These are phyloP conservation scores for Mellilla xanthometata DNA, from an alignment of 2,888 invertebrate genomes.

Conservation along the genomic window DNA sequence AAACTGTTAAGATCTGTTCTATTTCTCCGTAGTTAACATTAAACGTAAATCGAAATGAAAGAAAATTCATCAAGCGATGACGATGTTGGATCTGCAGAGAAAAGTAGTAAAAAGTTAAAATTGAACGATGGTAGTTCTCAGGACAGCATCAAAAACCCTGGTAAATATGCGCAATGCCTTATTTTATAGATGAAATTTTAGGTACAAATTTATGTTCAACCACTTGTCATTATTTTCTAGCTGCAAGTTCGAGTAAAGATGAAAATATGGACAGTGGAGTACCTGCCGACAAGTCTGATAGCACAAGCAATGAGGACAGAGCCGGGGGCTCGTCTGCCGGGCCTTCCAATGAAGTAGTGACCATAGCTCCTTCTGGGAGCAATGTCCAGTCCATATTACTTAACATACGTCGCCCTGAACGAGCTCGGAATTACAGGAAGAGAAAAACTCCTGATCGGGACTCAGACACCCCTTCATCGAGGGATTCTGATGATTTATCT, in stretches of 20 bases:
- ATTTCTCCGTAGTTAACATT: no score
- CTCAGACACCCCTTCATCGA: constrained; percentile 60
- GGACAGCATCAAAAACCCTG: constrained; percentile 62
- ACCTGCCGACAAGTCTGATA: constrained; percentile 74
- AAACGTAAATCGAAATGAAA: constrained; percentile 57
- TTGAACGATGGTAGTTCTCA: constrained; percentile 75
- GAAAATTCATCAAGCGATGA: constrained; percentile 70
- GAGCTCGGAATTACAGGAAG: constrained; percentile 66
- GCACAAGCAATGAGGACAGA: constrained; percentile 67
- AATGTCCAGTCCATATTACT: constrained; percentile 60
- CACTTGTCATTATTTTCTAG: constrained; percentile 44
- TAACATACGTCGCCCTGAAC: constrained; percentile 57
- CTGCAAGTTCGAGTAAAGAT: constrained; percentile 48
- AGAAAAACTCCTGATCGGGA: constrained; percentile 66
- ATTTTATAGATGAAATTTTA: constrained; percentile 17
- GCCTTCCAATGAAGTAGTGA: constrained; percentile 62
- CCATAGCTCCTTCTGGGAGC: constrained; percentile 63
- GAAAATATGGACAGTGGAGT: constrained; percentile 75
- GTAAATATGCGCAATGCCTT: constrained; percentile 36
- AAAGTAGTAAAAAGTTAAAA: constrained; percentile 70
- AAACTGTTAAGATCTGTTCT: no score
- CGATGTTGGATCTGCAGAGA: constrained; percentile 58
- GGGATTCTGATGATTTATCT: constrained; percentile 70
- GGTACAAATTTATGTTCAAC: constrained; percentile 45
- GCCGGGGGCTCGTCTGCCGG: constrained; percentile 44